These are phyloP conservation scores for Dipodomys spectabilis DNA, from an alignment of 2,113 vertebrate genomes.

Conservation along the genomic window DNA sequence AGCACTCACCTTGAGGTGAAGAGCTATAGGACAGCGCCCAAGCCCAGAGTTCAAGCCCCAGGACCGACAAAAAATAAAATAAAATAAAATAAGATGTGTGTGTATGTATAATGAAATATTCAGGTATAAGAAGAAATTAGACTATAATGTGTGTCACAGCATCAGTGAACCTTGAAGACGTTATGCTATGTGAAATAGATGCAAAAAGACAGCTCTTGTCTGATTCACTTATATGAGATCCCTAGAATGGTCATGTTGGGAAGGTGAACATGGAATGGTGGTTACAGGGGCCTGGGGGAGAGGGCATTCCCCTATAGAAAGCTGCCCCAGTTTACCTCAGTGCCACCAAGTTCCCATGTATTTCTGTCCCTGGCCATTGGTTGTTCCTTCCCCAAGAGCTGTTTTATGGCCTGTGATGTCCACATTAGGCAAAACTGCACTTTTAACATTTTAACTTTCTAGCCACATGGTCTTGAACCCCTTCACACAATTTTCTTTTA, in stretches of 20 bases:
- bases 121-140: neutral
- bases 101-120: neutral
- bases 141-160: neutral
- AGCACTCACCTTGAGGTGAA: too few relatives aligned
- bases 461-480: neutral
- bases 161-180: neutral
- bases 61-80: too few relatives aligned
- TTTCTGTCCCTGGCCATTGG: fast-evolving
- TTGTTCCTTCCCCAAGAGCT: fast-evolving
- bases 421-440: neutral
- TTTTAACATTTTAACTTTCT: neutral
- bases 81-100: neutral
- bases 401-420: neutral
- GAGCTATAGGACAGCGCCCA: too few relatives aligned
- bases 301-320: neutral
- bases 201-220: neutral
- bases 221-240: neutral
- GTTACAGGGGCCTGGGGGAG: neutral
- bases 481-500: constrained; percentile 8
- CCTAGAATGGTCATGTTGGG: neutral
- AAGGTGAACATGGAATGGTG: neutral
- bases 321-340: neutral
- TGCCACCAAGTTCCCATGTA: fast-evolving
- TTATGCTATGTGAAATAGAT: neutral
- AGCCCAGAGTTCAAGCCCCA: too few relatives aligned